Percentiles rank a stretch among this genome's conserved stretches.
These are phyloP conservation scores for human (Homo sapiens) DNA, from an alignment of 2,113 vertebrate genomes.

Conservation along the genomic window GRCh38 chr5:83028001-83028500, in stretches of 20 bases:
- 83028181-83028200: no score
- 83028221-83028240: no score
- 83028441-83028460: background rate
- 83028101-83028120: no score
- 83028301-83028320: background rate
- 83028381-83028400: background rate
- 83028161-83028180: no score
- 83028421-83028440: background rate
- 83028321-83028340: background rate
- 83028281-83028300: background rate
- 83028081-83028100: no score
- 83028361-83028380: conserved; percentile 4
- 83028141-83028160: no score
- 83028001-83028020: no score
- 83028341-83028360: background rate
- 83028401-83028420: conserved; percentile 11
- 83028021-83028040: no score
- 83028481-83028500: background rate
- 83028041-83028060: no score
- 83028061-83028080: no score
- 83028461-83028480: conserved; percentile 40
- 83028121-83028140: no score
- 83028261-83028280: background rate
- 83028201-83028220: no score
- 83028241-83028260: background rate